Evolutionary conservation across 2,113 vertebrate genomes (phyloP).

Genomic region (Nasalis larvatus): DNA sequence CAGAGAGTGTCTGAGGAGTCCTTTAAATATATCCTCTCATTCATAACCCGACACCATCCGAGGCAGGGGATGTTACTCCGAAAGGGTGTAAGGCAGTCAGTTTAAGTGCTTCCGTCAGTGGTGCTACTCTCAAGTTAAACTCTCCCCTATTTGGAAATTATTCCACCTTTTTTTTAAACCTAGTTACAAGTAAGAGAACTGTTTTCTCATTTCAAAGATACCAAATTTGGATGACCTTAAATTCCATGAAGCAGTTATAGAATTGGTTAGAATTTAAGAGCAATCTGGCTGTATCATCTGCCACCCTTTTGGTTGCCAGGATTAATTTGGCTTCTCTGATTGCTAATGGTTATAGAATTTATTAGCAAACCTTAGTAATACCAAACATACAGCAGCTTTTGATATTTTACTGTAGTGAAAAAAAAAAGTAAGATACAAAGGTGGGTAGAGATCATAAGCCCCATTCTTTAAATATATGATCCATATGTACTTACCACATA

Average conservation of each 20-base stretch:
- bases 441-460: not conserved
- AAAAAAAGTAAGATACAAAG: not conserved
- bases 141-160: not conserved
- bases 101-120: not conserved
- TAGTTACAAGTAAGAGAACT: not conserved
- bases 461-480: not conserved
- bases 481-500: not conserved
- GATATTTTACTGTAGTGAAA: not conserved
- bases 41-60: not conserved
- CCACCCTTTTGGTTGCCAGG: not conserved
- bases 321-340: not conserved
- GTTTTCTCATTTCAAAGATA: not conserved
- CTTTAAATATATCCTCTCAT: not conserved
- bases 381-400: not conserved
- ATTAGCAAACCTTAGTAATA: not conserved
- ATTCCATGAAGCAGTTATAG: not conserved
- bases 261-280: not conserved
- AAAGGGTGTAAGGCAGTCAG: not conserved
- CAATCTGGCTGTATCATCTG: not conserved
- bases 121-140: not conserved
- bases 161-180: not conserved
- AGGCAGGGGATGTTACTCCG: not conserved
- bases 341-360: not conserved
- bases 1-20: not conserved
- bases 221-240: not conserved